Percentiles rank a stretch among this genome's conserved stretches.
Conservation (phyloP, 1,140 invertebrate species). For the Bombus haemorrhoidalis region DNA sequence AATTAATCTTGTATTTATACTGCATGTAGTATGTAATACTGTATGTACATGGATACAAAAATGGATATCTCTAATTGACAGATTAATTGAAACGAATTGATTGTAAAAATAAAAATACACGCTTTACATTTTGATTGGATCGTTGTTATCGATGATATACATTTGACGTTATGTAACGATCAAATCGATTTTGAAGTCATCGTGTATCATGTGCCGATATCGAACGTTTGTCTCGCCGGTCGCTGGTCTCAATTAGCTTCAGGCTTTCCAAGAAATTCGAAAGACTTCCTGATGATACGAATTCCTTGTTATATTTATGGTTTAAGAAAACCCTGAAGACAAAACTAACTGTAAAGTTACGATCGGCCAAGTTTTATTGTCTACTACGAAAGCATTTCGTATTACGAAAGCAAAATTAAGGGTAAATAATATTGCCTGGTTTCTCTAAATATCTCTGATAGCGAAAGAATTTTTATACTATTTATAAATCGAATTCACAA, state of each 20-base stretch:
- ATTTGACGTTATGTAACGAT: too few relatives aligned
- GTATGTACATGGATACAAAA: too few relatives aligned
- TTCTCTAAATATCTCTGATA: not conserved
- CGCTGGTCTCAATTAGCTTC: not conserved
- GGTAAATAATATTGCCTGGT: too few relatives aligned
- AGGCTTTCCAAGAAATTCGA: not conserved
- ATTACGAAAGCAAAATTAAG: not conserved
- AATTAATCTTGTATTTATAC: too few relatives aligned
- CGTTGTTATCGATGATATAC: too few relatives aligned
- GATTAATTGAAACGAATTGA: too few relatives aligned
- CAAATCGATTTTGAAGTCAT: not conserved
- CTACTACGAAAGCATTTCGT: not conserved
- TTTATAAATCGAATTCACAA: not conserved
- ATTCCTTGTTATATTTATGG: not conserved
- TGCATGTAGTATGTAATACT: too few relatives aligned
- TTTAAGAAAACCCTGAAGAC: not conserved
- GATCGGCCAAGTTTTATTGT: not conserved
- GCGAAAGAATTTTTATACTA: not conserved
- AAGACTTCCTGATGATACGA: not conserved
- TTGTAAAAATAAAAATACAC: too few relatives aligned
- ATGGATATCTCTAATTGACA: too few relatives aligned
- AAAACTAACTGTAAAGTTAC: slow-evolving; percentile 10
- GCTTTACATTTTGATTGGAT: not conserved
- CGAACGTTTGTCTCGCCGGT: not conserved
- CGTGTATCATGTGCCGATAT: not conserved